Evolutionary conservation across 2,797 vertebrate genomes (phyloP).

Genomic region (Geotrypetes seraphini): DNA sequence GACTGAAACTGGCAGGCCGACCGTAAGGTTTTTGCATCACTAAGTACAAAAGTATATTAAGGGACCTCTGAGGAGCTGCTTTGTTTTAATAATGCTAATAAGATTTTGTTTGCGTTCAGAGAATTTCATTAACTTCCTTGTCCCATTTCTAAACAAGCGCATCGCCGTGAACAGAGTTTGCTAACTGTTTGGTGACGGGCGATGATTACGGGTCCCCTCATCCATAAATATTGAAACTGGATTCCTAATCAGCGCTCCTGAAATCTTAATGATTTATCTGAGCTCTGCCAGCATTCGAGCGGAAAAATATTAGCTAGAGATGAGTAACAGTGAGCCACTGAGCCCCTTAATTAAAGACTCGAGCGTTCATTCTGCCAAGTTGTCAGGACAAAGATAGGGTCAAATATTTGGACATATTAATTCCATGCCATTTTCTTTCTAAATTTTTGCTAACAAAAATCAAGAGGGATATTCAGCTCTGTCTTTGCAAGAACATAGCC

Average conservation of each 20-base stretch:
- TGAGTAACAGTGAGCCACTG: too few species aligned
- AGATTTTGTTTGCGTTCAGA: constrained; percentile 25
- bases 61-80: neutral
- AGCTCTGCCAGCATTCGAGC: too few species aligned
- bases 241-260: constrained; percentile 11
- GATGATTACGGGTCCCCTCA: constrained; percentile 4
- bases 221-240: constrained; percentile 11
- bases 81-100: constrained; percentile 28
- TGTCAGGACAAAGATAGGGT: too few species aligned
- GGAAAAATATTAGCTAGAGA: too few species aligned
- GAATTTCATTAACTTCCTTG: constrained; percentile 21
- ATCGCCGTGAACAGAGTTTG: constrained; percentile 1
- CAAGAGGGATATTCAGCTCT: too few species aligned
- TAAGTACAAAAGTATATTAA: constrained; percentile 18
- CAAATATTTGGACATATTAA: too few species aligned
- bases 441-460: too few species aligned
- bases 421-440: too few species aligned
- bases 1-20: constrained; percentile 20
- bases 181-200: constrained; percentile 12
- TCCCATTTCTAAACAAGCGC: constrained; percentile 16
- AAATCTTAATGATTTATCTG: too few species aligned
- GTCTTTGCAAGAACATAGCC: too few species aligned
- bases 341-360: too few species aligned
- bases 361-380: too few species aligned
- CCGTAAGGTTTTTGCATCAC: constrained; percentile 26